Base-by-base conservation (phyloP, 2,113 vertebrate species). In the Barbus barbus region DNA sequence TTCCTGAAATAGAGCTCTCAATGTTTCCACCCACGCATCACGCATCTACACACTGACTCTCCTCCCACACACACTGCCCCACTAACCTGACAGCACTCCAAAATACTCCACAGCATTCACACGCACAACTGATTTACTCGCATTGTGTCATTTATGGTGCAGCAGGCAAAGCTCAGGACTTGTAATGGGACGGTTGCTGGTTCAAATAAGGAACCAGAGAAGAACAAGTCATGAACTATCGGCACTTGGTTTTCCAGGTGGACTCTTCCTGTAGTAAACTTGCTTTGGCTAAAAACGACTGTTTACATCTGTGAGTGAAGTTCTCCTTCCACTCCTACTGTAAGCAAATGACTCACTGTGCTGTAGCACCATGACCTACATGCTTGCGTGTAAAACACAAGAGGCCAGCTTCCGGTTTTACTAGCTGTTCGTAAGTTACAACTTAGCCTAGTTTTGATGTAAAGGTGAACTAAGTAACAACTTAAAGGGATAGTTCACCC, bases 11-110 rank as follows among this genome's bases (percentile, higher is more conserved):
- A 44, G 72, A 53, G 38, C 58, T 31, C 41, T 48, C 13, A 18
- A 65, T 20, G 26, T 28, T 46, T 46, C 26, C 71, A 4, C 20
- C 51, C 18, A 72, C 63, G 20, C 56, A 72, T 53, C n/a, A 41
- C 61, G n/a, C 61, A 65, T 33, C 9, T 73, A 73, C 74, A 46
- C 72, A 38, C 24, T 22, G 12, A 69, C 38, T 14, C 72, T 51
- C 8, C 24, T 28, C 78, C 72, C 36, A 56, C 86, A 84, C 69
- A 84, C n/a, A 7, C 22, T 38, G 33, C 56, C 31, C 14, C 60
- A 46, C 46, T 51, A 58, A 86, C 67, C 76, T 26, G 63, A 41
- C 31, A 51, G 26, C 20, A 41, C 38, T n/a, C 31, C 31, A 28
- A 79, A 73, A 73, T 63, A 63, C 38, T 38, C 9, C 24, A 33